Base-by-base conservation (phyloP, 1,140 invertebrate species). In the Trachymyrmex cornetzi region DNA sequence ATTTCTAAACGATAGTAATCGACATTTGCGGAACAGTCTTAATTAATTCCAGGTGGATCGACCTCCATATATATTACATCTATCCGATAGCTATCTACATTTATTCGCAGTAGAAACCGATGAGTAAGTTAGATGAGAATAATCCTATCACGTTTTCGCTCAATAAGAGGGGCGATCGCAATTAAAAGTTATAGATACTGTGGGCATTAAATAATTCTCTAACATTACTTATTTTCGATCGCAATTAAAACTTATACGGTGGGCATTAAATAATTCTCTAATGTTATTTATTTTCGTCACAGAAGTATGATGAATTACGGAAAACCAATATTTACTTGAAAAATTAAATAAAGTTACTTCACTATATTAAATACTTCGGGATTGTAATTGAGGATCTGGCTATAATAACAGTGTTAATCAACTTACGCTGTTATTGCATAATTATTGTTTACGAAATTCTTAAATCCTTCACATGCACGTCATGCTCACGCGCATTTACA, bases 11-110 rank as follows among this genome's bases (percentile, higher is more conserved):
- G 86, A 89, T 69, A 66, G 71, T 77, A 89, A 87, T 88, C 87
- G 87, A 86, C 87, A 84, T 86, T 88, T 80, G 86, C 77, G 63
- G 87, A 88, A 89, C 86, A 89, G 64, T 88, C 79, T 88, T 88
- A 88, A 89, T 89, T 89, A 89, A 89, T 89, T 89, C 71, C 71
- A 69, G 57, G 77, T 84, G 55, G 81, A 84, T 77, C 87, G 79
- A 53, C 30, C 79, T 57, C 71, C 85, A 85, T 86, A 89, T 89
- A 88, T 88, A 89, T 89, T 88, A 89, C 87, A 89, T 84, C 57
- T 63, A 59, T 24, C 71, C 71, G 79, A 89, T 85, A 89, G 87
- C 57, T 72, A 88, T 85, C 86, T 87, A 84, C 59, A 77, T 63
- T 77, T 71, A 80, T 88, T 84, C 79, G 55, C 59, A 53, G 53